A percentile compares a stretch with the other conserved stretches of the same genome.
These are phyloP conservation scores for Myanophis thanlyinensis DNA, from an alignment of 2,113 vertebrate species.

Conservation along the genomic window DNA sequence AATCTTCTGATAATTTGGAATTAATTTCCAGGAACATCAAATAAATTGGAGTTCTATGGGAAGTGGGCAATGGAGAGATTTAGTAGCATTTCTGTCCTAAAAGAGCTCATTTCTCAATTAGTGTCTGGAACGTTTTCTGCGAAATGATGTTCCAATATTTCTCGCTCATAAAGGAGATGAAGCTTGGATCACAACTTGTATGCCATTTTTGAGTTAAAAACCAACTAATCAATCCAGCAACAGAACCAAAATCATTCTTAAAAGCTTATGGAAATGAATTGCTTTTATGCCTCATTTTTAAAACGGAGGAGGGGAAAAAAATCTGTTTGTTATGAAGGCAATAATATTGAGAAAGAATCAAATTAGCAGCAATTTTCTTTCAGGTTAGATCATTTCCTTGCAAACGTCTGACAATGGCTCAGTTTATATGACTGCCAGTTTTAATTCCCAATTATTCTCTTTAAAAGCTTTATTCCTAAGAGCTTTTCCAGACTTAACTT, in stretches of 20 bases:
- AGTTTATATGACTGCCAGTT: slow-evolving; percentile 25
- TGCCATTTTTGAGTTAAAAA: background rate
- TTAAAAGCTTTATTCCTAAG: slow-evolving; percentile 28
- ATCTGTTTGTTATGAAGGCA: slow-evolving; percentile 38
- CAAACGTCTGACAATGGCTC: slow-evolving; percentile 25
- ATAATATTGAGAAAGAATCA: slow-evolving; percentile 19
- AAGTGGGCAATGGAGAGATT: background rate
- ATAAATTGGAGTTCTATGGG: background rate
- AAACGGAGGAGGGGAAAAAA: background rate
- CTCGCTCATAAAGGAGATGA: background rate
- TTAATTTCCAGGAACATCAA: background rate
- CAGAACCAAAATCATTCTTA: background rate
- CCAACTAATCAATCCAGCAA: background rate
- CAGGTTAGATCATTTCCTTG: slow-evolving; percentile 21
- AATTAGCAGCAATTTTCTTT: slow-evolving; percentile 39
- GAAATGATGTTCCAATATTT: background rate
- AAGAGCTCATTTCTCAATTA: background rate
- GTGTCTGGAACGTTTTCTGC: background rate
- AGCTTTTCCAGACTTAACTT: background rate
- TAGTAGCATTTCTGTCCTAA: background rate
- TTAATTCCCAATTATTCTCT: slow-evolving; percentile 43
- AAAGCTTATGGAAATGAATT: slow-evolving; percentile 24
- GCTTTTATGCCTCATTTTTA: slow-evolving; percentile 25
- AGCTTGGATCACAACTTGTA: background rate
- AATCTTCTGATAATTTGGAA: background rate